These are phyloP conservation scores for Oryzias curvinotus DNA, from an alignment of 2,113 vertebrate genomes.

Conservation along the genomic window DNA sequence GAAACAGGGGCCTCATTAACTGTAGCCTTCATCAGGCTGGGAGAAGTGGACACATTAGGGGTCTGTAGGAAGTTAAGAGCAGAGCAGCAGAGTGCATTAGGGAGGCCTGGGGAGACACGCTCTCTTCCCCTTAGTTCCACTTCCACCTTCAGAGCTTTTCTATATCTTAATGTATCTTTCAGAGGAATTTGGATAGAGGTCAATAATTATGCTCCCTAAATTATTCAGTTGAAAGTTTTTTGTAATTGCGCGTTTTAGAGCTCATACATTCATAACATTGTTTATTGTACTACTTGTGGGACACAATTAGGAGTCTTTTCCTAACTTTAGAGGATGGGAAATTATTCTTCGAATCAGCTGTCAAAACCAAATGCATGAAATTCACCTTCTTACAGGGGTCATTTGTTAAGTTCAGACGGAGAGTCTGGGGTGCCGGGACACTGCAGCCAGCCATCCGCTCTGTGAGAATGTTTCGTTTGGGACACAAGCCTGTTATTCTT, in stretches of 20 bases:
- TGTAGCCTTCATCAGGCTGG: constrained; percentile 72
- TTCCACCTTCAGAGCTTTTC: constrained; percentile 70
- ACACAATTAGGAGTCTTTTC: constrained; percentile 8
- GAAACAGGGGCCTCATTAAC: constrained; percentile 81
- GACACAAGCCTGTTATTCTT: constrained; percentile 96
- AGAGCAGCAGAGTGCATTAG: constrained; percentile 79
- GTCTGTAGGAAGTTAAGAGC: constrained; percentile 77
- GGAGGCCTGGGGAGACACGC: constrained; percentile 69
- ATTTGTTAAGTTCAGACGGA: constrained; percentile 50
- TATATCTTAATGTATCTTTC: constrained; percentile 85
- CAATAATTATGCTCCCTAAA: constrained; percentile 85
- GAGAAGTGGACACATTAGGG: constrained; percentile 76
- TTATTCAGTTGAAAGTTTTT: constrained; percentile 79
- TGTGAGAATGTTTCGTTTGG: constrained; percentile 99
- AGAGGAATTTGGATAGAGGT: constrained; percentile 82
- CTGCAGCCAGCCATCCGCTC: constrained; percentile 82
- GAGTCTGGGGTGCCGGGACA: constrained; percentile 80
- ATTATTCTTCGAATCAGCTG: constrained; percentile 1
- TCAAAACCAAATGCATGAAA: constrained; percentile 29
- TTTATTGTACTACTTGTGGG: constrained; percentile 71
- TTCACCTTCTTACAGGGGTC: constrained; percentile 24
- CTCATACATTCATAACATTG: constrained; percentile 74
- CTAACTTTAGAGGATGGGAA: not conserved
- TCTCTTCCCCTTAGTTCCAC: constrained; percentile 60
- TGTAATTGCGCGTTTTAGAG: constrained; percentile 84